phyloP scores from a whole-genome alignment of 2,888 invertebrate species.

The Drosophila robusta region DNA sequence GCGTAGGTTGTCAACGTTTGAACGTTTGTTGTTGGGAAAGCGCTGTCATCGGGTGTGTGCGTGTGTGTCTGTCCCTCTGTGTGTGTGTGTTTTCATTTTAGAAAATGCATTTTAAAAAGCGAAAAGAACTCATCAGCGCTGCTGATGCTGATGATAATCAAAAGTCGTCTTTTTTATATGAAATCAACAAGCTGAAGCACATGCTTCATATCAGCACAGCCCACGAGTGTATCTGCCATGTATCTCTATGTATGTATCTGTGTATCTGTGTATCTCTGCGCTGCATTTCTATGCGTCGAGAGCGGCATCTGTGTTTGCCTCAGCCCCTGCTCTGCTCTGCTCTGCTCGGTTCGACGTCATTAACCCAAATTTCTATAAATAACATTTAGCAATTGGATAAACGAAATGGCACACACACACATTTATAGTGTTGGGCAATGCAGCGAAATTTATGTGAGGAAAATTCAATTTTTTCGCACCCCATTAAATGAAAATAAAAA shows the following conservation, averaged over 20 bases:
- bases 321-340: too few relatives aligned
- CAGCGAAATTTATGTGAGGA: conserved; percentile 14
- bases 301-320: conserved; percentile 54
- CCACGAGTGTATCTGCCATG: neutral
- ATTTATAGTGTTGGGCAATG: conserved; percentile 37
- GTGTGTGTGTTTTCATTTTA: conserved; percentile 56
- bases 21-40: conserved; percentile 39
- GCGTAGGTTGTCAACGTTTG: conserved; percentile 60
- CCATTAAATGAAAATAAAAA: conserved; percentile 20
- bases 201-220: neutral
- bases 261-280: conserved; percentile 43
- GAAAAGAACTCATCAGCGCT: conserved; percentile 70
- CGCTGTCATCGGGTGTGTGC: too few relatives aligned
- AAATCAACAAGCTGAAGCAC: conserved; percentile 40
- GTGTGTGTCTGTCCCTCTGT: too few relatives aligned
- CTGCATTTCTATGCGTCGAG: conserved; percentile 43
- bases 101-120: conserved; percentile 71
- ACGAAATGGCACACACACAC: conserved; percentile 48
- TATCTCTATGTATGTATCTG: conserved; percentile 21
- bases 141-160: conserved; percentile 63
- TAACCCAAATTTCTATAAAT: conserved; percentile 77
- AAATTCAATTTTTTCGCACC: conserved; percentile 44
- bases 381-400: conserved; percentile 67
- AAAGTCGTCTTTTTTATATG: conserved; percentile 36
- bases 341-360: conserved; percentile 59